A percentile compares a stretch with the other conserved stretches of the same genome.
phyloP scores from a whole-genome alignment of 1,140 invertebrate species.

The Acromyrmex heyeri region DNA sequence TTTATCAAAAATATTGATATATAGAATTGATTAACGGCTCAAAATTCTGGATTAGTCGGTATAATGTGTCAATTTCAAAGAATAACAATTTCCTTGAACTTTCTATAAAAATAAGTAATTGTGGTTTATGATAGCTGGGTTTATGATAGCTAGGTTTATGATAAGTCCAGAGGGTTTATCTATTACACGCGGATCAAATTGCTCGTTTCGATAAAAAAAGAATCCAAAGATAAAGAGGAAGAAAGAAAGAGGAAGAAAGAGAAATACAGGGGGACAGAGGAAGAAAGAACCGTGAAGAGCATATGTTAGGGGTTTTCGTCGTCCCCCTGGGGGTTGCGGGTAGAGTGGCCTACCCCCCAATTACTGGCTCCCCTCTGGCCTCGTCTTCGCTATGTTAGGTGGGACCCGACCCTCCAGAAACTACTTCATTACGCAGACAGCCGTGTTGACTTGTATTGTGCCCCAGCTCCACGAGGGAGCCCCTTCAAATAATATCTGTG shows the following conservation, averaged over 20 bases:
- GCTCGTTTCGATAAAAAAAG: constrained; percentile 62
- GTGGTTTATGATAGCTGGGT: background rate
- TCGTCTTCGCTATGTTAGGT: constrained; percentile 70
- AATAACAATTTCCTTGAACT: background rate
- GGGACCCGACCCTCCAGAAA: constrained; percentile 82
- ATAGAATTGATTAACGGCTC: background rate
- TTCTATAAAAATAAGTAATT: background rate
- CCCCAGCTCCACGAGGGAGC: constrained; percentile 76
- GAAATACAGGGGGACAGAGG: constrained; percentile 3
- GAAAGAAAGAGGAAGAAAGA: background rate
- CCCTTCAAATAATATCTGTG: constrained; percentile 87
- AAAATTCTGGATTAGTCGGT: background rate
- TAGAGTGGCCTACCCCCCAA: constrained; percentile 85
- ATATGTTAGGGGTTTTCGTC: constrained; percentile 84
- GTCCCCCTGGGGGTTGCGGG: constrained; percentile 80
- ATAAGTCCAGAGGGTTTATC: constrained; percentile 77
- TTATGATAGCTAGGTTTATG: background rate
- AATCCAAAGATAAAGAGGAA: background rate
- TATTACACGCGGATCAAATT: constrained; percentile 83
- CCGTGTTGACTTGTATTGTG: constrained; percentile 87
- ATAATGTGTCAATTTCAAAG: too few relatives aligned
- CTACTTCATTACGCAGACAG: constrained; percentile 87
- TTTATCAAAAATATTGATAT: background rate
- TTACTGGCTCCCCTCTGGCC: constrained; percentile 82
- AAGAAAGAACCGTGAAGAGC: constrained; percentile 74